Evolutionary conservation across 2,797 vertebrate genomes (phyloP), one percentile per base, ranked within the genome.

Genomic region (Poeciliopsis gracilis): DNA sequence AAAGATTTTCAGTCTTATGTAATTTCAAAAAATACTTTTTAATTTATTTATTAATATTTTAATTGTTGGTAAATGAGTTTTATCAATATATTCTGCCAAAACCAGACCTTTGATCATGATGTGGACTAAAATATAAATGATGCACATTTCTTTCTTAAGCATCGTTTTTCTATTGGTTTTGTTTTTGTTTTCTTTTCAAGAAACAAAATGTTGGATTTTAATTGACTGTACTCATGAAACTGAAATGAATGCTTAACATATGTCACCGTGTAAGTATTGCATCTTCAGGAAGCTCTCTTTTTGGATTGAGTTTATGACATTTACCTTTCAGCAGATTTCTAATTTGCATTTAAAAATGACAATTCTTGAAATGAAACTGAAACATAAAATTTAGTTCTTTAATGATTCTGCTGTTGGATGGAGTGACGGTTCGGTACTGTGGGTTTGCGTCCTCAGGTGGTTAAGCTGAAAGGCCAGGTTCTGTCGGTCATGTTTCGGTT

Each of bases 401-500:
- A 15, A 18, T 5, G 57, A 43, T 45, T n/a, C 67, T 28, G 25
- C 25, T n/a, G 25, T 5, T 45, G 25, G 8, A 45, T n/a, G 25
- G 1, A 53, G 4, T 81, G 33, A 77, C 30, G 43, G 70, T 86
- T 88, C 91, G 90, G 7, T 12, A 5, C 59, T 83, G 41, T 33
- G 55, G 41, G 61, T 73, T 30, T 84, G 11, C 82, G 11, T 84
- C 61, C 67, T 49, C 91, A 99, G 98, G 98, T 99, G 95, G 94
- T 99, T 90, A 99, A 99, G 89, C 94, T 99, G 84, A 98, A 98
- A 93, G 98, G 98, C 73, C 98, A 99, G 89, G 98, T 99, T 23
- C 93, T 99, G 86, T 99, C 98, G 0, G 97, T 99, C 86, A 99
- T 99, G 98, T 99, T 98, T 93, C 97, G 98, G 13, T 99, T 99